Evolutionary conservation across 2,797 vertebrate species (phyloP), one percentile per base, ranked within the genome.

Genomic region (Megalops cyprinoides): DNA sequence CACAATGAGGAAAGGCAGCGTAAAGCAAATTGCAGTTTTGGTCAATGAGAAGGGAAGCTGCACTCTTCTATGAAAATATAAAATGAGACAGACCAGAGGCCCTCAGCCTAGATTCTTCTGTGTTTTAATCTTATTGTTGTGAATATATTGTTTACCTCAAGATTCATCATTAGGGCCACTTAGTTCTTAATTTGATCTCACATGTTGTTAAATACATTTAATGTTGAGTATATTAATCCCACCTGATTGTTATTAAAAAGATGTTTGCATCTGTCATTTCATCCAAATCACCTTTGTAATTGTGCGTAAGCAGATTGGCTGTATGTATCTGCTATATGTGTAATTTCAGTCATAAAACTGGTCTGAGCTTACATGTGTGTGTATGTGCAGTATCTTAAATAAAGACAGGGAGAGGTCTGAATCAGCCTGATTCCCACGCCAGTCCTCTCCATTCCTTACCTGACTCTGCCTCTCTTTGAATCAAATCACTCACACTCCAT

Each of bases 391-490:
- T 37, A 76, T 56, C 62, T 75, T 34, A 23, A 44, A 87, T 74
- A 77, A 82, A 55, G 78, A 55, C 80, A 55, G 23, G 65, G 71
- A 10, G 74, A 82, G 74, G 78, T 79, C 49, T 56, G 58, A 84
- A 44, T 25, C 74, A 62, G n/a, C 87, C 80, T 39, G 46, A 86
- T 94, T 94, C 92, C 92, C 93, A 94, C 91, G 87, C 89, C 89
- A 85, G 71, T 85, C 84, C 81, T 58, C 76, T 37, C 76, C 67
- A 71, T 74, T 82, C 48, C 75, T 90, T 92, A 95, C 94, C 94
- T 94, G 94, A 91, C 88, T 90, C 49, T 85, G 81, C 90, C 86
- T 87, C 90, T 86, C 83, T 94, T 95, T 94, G 90, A 95, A 95
- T 94, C 90, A 89, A 92, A 92, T 93, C 92, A 89, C 89, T 73